Evolutionary conservation across 1,140 invertebrate genomes (phyloP), one percentile per base, ranked within the genome.

Genomic region (Mya arenaria): DNA sequence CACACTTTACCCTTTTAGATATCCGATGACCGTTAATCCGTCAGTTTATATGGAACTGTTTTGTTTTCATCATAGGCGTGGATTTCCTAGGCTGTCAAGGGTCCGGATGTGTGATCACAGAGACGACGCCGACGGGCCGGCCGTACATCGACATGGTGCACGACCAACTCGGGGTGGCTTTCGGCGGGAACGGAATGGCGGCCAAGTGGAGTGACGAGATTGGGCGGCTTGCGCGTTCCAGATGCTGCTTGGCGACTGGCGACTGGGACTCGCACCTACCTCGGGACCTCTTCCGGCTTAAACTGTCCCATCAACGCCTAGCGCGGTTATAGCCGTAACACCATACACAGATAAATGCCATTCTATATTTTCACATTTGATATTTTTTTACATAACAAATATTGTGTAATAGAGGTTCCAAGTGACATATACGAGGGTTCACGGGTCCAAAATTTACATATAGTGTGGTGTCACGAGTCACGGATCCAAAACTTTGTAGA

Each of bases 121-220:
- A 77, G 23, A 86, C 84, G 19, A 72, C 69, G 17, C 48, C 82
- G 3, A 74, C 52, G 13, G 19, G n/a, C 8, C 60, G 32, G 10
- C 84, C 81, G 17, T 86, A 86, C 65, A 86, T 86, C 30, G 84
- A 86, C 62, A 74, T 75, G 75, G 28, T 86, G 39, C 41, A 60
- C 13, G 41, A 36, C 3, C 44, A 75, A 5, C 71, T 86, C 6
- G 77, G 75, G 10, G 82, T 86, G 15, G 71, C 78, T 37, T 44
- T 84, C 25, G 81, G 82, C 13, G 82, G 77, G 1, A 84, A 84
- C 36, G 84, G 82, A n/a, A 44, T 25, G 23, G 82, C 69, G 6
- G 84, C 84, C 13, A 84, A 79, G 48, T 75, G 60, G 4, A 65
- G 68, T 60, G 84, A 86, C 55, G 84, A 84, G 71, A 68, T 86